phyloP scores from a whole-genome alignment of 2,797 vertebrate species.

The Heliangelus exortis region DNA sequence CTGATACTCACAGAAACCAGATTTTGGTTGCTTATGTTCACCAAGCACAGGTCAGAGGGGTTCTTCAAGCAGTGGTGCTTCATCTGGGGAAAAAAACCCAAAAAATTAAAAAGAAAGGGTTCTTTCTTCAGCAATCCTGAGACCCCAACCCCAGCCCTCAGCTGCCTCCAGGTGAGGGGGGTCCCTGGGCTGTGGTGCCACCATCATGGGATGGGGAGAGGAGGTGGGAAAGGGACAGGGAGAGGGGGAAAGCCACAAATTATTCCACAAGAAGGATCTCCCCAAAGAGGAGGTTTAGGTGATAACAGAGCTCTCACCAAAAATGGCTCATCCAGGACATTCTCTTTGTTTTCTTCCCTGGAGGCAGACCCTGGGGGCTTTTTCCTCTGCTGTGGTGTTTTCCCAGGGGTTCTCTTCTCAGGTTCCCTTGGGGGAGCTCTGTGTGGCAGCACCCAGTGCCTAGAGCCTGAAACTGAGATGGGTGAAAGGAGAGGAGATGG shows the following conservation, averaged over 20 bases:
- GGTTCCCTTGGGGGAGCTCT: constrained; percentile 17
- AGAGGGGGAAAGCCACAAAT: no score
- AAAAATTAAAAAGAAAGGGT: background rate
- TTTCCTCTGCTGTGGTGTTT: background rate
- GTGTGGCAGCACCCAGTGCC: constrained; percentile 65
- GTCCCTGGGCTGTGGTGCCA: background rate
- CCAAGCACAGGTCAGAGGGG: constrained; percentile 70
- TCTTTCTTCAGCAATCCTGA: background rate
- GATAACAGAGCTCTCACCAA: constrained; percentile 58
- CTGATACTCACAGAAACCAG: constrained; percentile 64
- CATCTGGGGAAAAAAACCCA: constrained; percentile 59
- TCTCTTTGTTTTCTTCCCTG: background rate
- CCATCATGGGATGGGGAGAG: background rate
- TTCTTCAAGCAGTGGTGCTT: constrained; percentile 63
- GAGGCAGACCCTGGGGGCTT: background rate
- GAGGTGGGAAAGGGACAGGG: background rate
- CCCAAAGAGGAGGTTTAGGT: background rate
- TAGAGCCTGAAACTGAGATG: constrained; percentile 3
- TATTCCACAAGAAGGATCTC: background rate
- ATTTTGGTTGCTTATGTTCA: constrained; percentile 72
- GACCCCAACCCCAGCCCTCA: background rate
- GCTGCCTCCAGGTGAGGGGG: background rate
- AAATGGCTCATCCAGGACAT: constrained; percentile 54
- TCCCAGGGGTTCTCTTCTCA: background rate
- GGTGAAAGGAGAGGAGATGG: background rate